Evolutionary conservation across 2,113 vertebrate species (phyloP), one percentile per base, ranked within the genome.

Genomic region (Uropsilus gracilis): DNA sequence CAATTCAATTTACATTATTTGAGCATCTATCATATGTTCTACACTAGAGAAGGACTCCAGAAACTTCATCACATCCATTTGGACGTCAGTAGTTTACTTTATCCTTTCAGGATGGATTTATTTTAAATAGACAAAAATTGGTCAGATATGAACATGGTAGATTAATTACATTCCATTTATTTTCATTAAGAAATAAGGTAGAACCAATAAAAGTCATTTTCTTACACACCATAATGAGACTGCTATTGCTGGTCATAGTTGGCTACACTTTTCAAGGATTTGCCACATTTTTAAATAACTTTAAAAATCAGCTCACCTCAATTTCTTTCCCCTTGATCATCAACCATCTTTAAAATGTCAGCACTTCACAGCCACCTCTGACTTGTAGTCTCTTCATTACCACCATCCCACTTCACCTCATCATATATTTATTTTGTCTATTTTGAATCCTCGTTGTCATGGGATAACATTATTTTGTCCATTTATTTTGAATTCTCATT

Each of bases 171-270:
- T 69, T 80, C 6, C 3, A 28, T 64, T 90, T 95, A 82, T 95
- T 85, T 95, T 91, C 17, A 82, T 39, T 92, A 73, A 93, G 61
- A 85, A 96, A 90, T 91, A 89, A 94, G 42, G 4, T 84, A 46
- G 30, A 87, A 69, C 18, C 24, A 90, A n/a, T 83, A 71, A 91
- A 95, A 83, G n/a, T 69, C 32, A 14, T 86, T 90, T 94, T 80
- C 77, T 88, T 80, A 0, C 22, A 80, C 44, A 83, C 69, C 24
- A 44, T 61, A n/a, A 32, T 17, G 90, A 89, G 28, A 72, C 80
- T 8, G 48, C 24, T 94, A 0, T 81, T 68, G 37, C 37, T 84
- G 44, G 6, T 73, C 34, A 34, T 68, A 87, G 48, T 86, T 30
- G 57, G 34, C 55, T 75, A 61, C 32, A 18, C 12, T 37, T 87